These are phyloP conservation scores for Nibea coibor DNA, from an alignment of 2,113 vertebrate genomes.

Conservation along the genomic window DNA sequence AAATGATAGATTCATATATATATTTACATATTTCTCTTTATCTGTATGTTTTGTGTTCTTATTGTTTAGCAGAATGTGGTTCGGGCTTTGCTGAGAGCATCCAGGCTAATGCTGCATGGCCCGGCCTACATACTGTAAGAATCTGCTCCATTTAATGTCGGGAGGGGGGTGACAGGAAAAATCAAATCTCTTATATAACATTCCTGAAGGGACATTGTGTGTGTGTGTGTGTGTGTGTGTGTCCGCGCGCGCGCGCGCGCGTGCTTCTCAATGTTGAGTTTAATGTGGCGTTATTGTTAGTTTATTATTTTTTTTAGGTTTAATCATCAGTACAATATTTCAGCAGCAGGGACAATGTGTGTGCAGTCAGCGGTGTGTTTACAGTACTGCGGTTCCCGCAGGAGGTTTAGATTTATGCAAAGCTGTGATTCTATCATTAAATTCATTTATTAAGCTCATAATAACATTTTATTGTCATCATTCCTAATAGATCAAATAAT, in stretches of 20 bases:
- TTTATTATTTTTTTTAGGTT: not conserved
- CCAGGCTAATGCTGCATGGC: conserved; percentile 33
- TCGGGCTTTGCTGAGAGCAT: conserved; percentile 13
- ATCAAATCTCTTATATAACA: conserved; percentile 23
- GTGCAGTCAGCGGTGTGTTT: conserved; percentile 15
- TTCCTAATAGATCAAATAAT: not conserved
- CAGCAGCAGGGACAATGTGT: conserved; percentile 12
- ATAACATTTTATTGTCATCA: not conserved
- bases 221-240: too few species aligned
- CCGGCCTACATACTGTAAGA: conserved; percentile 40
- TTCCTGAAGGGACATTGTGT: conserved; percentile 14
- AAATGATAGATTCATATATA: not conserved
- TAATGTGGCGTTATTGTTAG: not conserved
- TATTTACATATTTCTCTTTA: not conserved
- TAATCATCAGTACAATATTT: not conserved
- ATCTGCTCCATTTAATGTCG: conserved; percentile 22
- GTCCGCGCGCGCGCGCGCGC: not conserved
- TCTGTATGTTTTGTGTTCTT: not conserved
- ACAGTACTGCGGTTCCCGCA: conserved; percentile 10
- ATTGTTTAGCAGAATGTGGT: conserved; percentile 15
- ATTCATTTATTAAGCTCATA: not conserved
- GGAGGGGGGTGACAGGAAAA: not conserved
- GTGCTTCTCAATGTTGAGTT: not conserved
- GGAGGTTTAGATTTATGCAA: not conserved
- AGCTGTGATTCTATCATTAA: not conserved